A percentile compares a stretch with the other conserved stretches of the same genome.
Conservation (phyloP, 2,113 vertebrate species). For the Grallaria varia region DNA sequence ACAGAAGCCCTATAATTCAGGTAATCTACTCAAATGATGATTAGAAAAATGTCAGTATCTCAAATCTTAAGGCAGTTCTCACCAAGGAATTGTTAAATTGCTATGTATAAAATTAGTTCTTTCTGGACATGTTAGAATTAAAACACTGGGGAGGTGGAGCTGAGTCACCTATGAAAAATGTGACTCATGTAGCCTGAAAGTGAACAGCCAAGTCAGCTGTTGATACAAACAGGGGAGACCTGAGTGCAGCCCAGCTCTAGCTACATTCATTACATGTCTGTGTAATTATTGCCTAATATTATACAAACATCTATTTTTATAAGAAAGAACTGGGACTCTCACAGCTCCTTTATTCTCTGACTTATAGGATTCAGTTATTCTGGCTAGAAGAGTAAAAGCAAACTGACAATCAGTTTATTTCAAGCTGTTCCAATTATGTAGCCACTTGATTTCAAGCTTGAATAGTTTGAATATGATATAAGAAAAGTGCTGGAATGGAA, state of each 20-base stretch:
- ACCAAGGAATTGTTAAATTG: fast-evolving
- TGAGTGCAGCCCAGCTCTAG: background rate
- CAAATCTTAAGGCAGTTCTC: background rate
- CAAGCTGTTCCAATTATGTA: constrained; percentile 35
- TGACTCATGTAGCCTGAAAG: background rate
- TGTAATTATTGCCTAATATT: background rate
- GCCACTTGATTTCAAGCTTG: background rate
- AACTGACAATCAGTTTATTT: constrained; percentile 13
- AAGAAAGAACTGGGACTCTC: background rate
- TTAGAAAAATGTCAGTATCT: background rate
- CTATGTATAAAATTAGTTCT: background rate
- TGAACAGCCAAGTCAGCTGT: background rate
- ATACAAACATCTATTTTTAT: background rate
- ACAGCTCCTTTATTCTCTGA: background rate
- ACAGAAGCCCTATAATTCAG: fast-evolving
- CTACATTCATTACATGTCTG: background rate
- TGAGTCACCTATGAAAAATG: background rate
- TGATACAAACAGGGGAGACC: background rate
- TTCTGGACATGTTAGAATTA: background rate
- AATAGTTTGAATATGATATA: background rate
- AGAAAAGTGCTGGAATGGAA: constrained; percentile 13
- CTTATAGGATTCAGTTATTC: background rate
- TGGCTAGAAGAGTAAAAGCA: background rate
- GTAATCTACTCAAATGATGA: background rate
- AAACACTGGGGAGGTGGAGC: background rate